Conservation (phyloP, 2,888 invertebrate species). For the Branchellion lobata region DNA sequence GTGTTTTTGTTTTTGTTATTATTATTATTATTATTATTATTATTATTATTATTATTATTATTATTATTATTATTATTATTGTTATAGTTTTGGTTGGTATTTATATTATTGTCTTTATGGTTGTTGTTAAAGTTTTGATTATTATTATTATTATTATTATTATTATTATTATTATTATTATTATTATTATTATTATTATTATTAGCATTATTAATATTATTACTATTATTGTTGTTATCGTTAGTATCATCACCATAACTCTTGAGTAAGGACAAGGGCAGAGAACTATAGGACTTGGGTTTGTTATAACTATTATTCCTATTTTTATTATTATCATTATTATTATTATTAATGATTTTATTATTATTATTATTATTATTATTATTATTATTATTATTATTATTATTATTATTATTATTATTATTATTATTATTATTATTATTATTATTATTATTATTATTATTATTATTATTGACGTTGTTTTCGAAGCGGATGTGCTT, state of each 20-base stretch:
- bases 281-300: neutral
- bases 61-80: neutral
- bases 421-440: no score
- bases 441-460: no score
- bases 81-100: neutral
- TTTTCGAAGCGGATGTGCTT: no score
- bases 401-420: neutral
- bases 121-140: neutral
- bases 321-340: constrained; percentile 2
- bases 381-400: neutral
- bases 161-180: neutral
- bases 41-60: neutral
- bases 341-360: neutral
- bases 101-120: neutral
- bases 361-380: neutral
- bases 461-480: no score
- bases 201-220: neutral
- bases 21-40: neutral
- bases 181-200: neutral
- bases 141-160: neutral
- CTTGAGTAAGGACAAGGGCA: neutral
- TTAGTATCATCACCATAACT: neutral
- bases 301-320: neutral
- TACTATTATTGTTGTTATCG: neutral
- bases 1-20: neutral